A percentile compares a stretch with the other conserved stretches of the same genome.
Conservation (phyloP, 2,113 vertebrate species). For the Phoenicopterus ruber region DNA sequence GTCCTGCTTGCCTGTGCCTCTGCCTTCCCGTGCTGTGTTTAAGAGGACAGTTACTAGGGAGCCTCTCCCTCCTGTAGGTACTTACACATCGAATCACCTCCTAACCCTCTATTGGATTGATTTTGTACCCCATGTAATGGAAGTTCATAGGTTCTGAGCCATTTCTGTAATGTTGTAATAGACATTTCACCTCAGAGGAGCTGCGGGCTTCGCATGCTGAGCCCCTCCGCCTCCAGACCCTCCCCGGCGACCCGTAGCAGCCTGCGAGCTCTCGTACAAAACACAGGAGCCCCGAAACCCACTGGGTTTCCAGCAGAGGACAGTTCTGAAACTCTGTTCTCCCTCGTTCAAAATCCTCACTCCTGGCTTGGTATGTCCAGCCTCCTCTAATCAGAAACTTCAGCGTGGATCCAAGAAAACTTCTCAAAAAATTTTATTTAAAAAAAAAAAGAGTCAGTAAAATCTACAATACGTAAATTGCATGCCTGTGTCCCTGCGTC, state of each 20-base stretch:
- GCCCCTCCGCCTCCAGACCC: background rate
- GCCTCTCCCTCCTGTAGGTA: background rate
- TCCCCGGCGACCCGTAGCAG: rapidly evolving
- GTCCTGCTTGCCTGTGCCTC: background rate
- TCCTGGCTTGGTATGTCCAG: background rate
- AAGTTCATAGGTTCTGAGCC: background rate
- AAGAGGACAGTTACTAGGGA: background rate
- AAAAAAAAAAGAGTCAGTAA: background rate
- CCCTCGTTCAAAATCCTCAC: background rate
- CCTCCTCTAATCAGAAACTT: background rate
- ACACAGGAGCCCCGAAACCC: rapidly evolving
- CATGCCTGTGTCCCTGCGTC: rapidly evolving
- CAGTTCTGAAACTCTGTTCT: background rate
- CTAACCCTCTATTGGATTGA: background rate
- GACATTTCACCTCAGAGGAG: background rate
- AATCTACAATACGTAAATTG: background rate
- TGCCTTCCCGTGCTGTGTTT: background rate
- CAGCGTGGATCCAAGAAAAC: background rate
- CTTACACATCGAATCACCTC: background rate
- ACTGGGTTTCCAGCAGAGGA: rapidly evolving
- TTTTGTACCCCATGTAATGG: background rate
- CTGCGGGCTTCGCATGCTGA: rapidly evolving
- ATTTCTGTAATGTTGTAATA: background rate
- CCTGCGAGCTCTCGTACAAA: rapidly evolving
- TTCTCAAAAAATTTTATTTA: background rate